phyloP scores from a whole-genome alignment of 2,113 vertebrate species.

The Grallaria varia region DNA sequence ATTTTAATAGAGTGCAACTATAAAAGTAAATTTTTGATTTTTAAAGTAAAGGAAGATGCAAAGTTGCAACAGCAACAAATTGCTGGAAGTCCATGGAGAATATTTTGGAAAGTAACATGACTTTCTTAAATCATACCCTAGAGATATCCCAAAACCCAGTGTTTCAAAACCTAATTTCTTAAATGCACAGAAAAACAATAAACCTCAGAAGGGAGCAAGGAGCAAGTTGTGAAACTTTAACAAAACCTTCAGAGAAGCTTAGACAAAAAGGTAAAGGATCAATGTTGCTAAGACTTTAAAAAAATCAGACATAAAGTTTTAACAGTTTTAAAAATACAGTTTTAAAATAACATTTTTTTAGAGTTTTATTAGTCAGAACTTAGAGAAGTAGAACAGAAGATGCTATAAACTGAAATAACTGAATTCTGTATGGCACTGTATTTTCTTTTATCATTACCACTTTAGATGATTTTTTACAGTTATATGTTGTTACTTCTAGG shows the following conservation, averaged over 20 bases:
- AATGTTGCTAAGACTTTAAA: neutral
- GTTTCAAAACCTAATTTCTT: neutral
- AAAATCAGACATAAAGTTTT: neutral
- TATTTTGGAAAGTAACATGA: neutral
- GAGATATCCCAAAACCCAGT: neutral
- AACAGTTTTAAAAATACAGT: no score
- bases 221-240: conserved; percentile 21
- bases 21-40: neutral
- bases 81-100: neutral
- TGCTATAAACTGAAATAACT: neutral
- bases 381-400: neutral
- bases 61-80: neutral
- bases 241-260: conserved; percentile 52
- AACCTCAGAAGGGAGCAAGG: neutral
- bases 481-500: neutral
- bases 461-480: neutral
- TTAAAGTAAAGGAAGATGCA: neutral
- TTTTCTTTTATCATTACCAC: neutral
- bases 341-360: neutral
- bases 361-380: neutral
- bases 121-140: neutral
- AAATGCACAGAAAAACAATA: neutral
- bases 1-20: neutral
- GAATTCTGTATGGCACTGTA: neutral
- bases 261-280: conserved; percentile 19